Conservation (phyloP, 2,888 invertebrate genomes). For the Caenorhabditis uteleia region DNA sequence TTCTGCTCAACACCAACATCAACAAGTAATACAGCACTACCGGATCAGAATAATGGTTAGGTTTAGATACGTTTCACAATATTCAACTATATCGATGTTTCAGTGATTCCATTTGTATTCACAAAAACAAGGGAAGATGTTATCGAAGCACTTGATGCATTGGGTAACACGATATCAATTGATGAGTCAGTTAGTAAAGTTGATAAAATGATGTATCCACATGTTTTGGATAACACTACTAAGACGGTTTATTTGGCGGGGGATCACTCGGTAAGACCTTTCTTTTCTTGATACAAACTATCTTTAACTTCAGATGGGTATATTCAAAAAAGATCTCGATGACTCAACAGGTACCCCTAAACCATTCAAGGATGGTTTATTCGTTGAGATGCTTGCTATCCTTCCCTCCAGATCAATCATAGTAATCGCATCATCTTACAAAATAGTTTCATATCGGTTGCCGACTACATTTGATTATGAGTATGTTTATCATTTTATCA, state of each 20-base stretch:
- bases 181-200: conserved; percentile 26
- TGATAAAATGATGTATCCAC: conserved; percentile 19
- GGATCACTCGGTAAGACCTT: conserved; percentile 22
- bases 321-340: conserved; percentile 32
- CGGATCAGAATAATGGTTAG: conserved; percentile 9
- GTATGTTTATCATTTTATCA: conserved; percentile 36
- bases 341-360: conserved; percentile 15
- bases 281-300: neutral
- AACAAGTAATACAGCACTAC: conserved; percentile 31
- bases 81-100: conserved; percentile 1
- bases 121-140: conserved; percentile 21
- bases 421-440: conserved; percentile 60
- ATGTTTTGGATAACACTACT: conserved; percentile 37
- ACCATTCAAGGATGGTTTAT: conserved; percentile 31
- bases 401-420: conserved; percentile 48
- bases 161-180: conserved; percentile 8
- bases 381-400: conserved; percentile 33
- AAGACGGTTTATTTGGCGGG: conserved; percentile 37
- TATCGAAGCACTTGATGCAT: conserved; percentile 16
- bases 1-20: conserved; percentile 31
- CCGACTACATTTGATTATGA: conserved; percentile 64
- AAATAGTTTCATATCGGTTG: conserved; percentile 60
- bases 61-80: neutral
- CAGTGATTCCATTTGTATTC: conserved; percentile 28
- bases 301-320: conserved; percentile 28